Evolutionary conservation across 2,888 invertebrate species (phyloP).

Genomic region (Pherbina coryleti): DNA sequence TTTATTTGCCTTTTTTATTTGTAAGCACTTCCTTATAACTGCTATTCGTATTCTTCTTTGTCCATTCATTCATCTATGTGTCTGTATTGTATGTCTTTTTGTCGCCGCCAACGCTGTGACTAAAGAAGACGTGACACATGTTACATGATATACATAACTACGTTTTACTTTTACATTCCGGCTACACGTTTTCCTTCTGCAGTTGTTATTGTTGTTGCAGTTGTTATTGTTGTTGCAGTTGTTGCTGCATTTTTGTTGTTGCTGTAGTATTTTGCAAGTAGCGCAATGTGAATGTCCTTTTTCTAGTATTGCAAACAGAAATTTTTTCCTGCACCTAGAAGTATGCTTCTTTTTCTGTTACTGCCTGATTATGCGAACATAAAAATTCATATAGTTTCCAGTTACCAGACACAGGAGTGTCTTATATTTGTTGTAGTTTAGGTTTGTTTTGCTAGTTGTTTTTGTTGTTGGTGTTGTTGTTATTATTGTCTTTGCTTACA

Average conservation of each 20-base stretch:
- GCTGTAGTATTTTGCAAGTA: not conserved
- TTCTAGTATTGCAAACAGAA: not conserved
- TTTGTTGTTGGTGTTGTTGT: conserved; percentile 9
- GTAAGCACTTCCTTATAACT: not conserved
- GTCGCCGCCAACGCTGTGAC: not conserved
- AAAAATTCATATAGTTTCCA: conserved; percentile 4
- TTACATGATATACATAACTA: not conserved
- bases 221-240: not conserved
- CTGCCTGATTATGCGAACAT: conserved; percentile 15
- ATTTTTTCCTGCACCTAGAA: conserved; percentile 3
- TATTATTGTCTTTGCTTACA: not conserved
- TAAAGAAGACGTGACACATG: not conserved
- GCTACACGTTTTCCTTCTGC: not conserved
- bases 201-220: not conserved
- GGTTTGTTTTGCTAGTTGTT: not conserved
- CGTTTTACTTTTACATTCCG: not conserved
- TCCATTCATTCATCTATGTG: not conserved
- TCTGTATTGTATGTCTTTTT: not conserved
- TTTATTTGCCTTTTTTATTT: not conserved
- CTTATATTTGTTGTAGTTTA: not conserved
- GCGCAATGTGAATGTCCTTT: conserved; percentile 23
- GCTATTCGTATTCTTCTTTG: not conserved
- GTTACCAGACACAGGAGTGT: not conserved
- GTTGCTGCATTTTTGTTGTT: not conserved
- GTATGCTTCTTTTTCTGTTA: conserved; percentile 4